Conservation (phyloP, 2,888 invertebrate genomes). For the Boloria euphrosyne region DNA sequence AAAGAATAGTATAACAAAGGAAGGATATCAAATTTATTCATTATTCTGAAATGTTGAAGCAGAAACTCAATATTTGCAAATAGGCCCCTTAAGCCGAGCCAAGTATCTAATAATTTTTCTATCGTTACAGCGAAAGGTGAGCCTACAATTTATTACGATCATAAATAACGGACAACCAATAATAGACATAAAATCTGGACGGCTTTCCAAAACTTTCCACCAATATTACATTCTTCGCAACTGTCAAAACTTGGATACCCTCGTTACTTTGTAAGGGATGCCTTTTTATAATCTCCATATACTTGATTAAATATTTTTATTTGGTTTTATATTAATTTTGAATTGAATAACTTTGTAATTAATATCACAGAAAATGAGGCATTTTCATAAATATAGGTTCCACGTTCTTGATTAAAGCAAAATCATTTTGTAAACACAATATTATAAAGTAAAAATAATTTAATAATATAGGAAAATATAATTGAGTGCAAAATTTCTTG, state of each 20-base stretch:
- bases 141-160: constrained; percentile 45
- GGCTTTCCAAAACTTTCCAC: constrained; percentile 39
- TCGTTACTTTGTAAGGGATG: constrained; percentile 34
- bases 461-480: too few relatives aligned
- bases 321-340: constrained; percentile 2
- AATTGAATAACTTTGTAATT: background rate
- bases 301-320: constrained; percentile 1
- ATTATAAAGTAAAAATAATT: too few relatives aligned
- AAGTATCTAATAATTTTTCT: constrained; percentile 35
- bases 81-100: constrained; percentile 32
- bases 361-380: too few relatives aligned
- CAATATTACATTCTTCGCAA: constrained; percentile 44
- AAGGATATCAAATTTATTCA: background rate
- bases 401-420: too few relatives aligned
- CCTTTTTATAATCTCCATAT: constrained; percentile 14
- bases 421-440: too few relatives aligned
- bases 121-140: constrained; percentile 42
- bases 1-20: too few relatives aligned
- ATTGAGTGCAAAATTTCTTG: too few relatives aligned
- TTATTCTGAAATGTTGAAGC: constrained; percentile 35
- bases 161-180: constrained; percentile 49
- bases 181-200: constrained; percentile 45
- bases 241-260: constrained; percentile 47
- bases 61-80: constrained; percentile 39
- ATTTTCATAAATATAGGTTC: too few relatives aligned